Base-by-base conservation (phyloP, 2,888 invertebrate genomes). In the Diloba caeruleocephala region DNA sequence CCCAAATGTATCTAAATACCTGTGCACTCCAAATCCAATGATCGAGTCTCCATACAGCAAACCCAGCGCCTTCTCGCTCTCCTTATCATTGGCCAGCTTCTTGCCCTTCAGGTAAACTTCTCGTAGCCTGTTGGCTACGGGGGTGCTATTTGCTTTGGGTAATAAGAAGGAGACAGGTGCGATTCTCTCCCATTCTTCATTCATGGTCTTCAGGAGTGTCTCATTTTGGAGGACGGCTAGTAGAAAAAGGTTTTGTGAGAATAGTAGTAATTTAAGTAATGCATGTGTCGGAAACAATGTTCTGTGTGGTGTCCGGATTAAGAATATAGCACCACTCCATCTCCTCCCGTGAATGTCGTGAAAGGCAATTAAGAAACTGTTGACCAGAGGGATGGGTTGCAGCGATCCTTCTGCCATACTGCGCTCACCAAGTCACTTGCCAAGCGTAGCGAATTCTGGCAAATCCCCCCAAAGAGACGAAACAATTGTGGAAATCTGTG, bases 161-260 rank as follows among this genome's bases (percentile, higher is more conserved):
- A 96, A 94, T 53, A 94, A 94, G 74, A 96, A 96, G 9, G 94
- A 94, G 10, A 96, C 94, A 0, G 96, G 96, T 0, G 96, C 96
- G 2, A 95, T 65, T 12, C 84, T 85, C 1, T 95, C 93, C 89
- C 96, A 97, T 23, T 96, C 90, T 0, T 90, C 81, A 74, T 96
- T 95, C 76, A 96, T 85, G 8, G 93, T 85, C 10, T 94, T 79
- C 1, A 94, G 82, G 0, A 95, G 81, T 0, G 94, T 93, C n/a
- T 92, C 88, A 76, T 96, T 95, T 14, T 86, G 82, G 1, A 95
- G 78, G 3, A 96, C 82, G 45, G 82, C 96, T 96, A 63, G 0
- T 38, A 49, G n/a, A 31, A 10, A 8, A 23, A 1, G n/a, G 0
- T 10, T 12, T 13, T 9, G 15, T 28, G 9, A 19, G 3, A 7